These are phyloP conservation scores for Palaemon carinicauda DNA, from an alignment of 1,140 invertebrate genomes.

Conservation along the genomic window DNA sequence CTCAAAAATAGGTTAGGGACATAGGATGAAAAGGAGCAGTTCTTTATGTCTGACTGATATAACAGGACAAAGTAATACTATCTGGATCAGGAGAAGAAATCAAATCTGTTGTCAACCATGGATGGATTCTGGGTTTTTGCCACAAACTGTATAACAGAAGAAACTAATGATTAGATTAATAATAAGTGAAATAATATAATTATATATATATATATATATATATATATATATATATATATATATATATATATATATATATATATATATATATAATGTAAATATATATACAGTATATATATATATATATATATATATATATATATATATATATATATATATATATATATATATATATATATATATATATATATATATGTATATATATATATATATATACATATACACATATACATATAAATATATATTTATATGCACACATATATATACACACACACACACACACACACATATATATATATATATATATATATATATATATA, in stretches of 20 bases:
- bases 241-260: not conserved
- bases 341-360: not conserved
- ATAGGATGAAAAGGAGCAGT: too few relatives aligned
- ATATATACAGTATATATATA: not conserved
- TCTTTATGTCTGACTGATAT: too few relatives aligned
- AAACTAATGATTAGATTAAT: not conserved
- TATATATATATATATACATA: constrained; percentile 16
- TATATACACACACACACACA: constrained; percentile 10
- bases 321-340: not conserved
- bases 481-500: constrained; percentile 15
- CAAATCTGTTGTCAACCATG: too few relatives aligned
- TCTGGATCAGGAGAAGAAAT: too few relatives aligned
- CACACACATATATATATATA: constrained; percentile 3
- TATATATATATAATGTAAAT: not conserved
- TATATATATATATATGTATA: constrained; percentile 15
- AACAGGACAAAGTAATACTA: too few relatives aligned
- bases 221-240: not conserved
- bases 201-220: constrained; percentile 4
- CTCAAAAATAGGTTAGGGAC: too few relatives aligned
- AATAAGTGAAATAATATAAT: not conserved
- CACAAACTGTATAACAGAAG: too few relatives aligned
- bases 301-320: not conserved
- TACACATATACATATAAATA: constrained; percentile 15
- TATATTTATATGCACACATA: constrained; percentile 9
- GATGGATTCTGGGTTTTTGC: too few relatives aligned